Evolutionary conservation across 1,140 invertebrate species (phyloP).

Genomic region (Drosophila grimshawi): DNA sequence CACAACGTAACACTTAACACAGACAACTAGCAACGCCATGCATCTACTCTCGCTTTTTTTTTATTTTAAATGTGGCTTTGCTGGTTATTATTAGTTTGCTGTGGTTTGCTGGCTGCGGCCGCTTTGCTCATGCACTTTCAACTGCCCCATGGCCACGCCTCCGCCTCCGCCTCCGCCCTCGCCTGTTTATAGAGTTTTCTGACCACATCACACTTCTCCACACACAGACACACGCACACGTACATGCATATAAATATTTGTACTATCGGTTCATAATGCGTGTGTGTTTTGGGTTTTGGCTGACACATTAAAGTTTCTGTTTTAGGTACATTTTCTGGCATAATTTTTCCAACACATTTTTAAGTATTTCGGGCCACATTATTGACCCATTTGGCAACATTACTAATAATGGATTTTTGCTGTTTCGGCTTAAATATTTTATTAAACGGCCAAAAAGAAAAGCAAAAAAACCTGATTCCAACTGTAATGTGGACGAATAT

Average conservation of each 20-base stretch:
- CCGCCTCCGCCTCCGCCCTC: constrained; percentile 20
- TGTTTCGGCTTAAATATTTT: constrained; percentile 2
- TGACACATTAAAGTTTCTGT: constrained; percentile 51
- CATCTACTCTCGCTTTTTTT: constrained; percentile 16
- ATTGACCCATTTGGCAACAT: constrained; percentile 22
- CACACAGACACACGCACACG: constrained; percentile 32
- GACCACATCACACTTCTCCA: constrained; percentile 44
- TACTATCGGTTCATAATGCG: constrained; percentile 44
- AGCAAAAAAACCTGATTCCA: background rate
- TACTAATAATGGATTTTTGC: background rate
- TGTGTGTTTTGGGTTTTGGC: constrained; percentile 9
- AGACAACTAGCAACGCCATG: constrained; percentile 3
- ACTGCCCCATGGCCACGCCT: constrained; percentile 20
- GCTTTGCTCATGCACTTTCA: constrained; percentile 42
- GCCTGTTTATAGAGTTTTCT: constrained; percentile 53
- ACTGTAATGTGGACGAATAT: too few relatives aligned
- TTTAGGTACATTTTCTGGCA: constrained; percentile 42
- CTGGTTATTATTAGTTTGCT: constrained; percentile 80
- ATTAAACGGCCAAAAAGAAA: background rate
- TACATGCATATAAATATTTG: constrained; percentile 64
- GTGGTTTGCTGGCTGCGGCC: constrained; percentile 64
- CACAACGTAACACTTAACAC: constrained; percentile 52
- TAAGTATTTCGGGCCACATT: constrained; percentile 22
- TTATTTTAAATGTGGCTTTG: constrained; percentile 60
- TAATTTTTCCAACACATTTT: constrained; percentile 24